Conservation (phyloP, 2,797 vertebrate species). For the Sebastes steindachneri region DNA sequence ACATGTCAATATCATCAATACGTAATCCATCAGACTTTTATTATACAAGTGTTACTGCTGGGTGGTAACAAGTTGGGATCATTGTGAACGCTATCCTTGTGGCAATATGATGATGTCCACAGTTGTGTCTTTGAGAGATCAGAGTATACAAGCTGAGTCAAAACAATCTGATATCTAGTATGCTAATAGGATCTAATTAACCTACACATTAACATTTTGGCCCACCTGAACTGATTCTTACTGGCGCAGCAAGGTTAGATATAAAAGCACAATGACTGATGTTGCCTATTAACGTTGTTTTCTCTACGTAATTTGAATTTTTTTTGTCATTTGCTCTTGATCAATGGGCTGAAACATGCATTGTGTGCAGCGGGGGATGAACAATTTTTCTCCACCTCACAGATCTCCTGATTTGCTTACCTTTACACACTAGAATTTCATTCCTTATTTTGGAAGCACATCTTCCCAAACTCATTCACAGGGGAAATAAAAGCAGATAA, state of each 20-base stretch:
- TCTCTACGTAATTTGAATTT: slow-evolving; percentile 30
- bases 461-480: slow-evolving; percentile 29
- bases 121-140: slow-evolving; percentile 12
- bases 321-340: slow-evolving; percentile 38
- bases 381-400: slow-evolving; percentile 15
- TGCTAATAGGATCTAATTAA: slow-evolving; percentile 40
- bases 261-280: slow-evolving; percentile 34
- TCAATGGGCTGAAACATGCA: slow-evolving; percentile 39
- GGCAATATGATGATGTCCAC: background rate
- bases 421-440: slow-evolving; percentile 14
- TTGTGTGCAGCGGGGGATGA: slow-evolving; percentile 17
- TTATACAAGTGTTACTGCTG: background rate
- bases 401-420: slow-evolving; percentile 13
- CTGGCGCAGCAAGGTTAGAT: slow-evolving; percentile 17
- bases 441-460: slow-evolving; percentile 23
- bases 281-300: slow-evolving; percentile 45
- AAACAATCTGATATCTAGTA: slow-evolving; percentile 7
- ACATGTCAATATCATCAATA: no score
- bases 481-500: slow-evolving; percentile 64
- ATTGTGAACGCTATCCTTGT: background rate
- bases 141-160: background rate
- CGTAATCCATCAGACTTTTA: background rate
- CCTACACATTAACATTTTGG: slow-evolving; percentile 17
- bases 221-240: background rate
- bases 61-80: background rate